phyloP scores from a whole-genome alignment of 37 sponge, comb jelly and placozoan genomes.

The Tethya wilhelma region DNA sequence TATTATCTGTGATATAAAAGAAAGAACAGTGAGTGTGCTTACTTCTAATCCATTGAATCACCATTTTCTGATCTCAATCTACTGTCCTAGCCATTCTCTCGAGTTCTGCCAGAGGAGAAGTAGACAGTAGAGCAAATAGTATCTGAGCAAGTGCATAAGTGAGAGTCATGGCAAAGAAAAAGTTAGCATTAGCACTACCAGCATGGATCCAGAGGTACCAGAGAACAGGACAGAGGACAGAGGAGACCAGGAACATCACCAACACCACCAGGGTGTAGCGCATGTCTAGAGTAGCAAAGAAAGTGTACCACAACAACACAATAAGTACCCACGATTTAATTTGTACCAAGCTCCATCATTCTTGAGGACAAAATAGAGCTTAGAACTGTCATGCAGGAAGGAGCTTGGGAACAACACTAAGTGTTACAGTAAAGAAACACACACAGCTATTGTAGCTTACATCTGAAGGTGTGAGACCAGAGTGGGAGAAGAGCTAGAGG shows the following conservation, averaged over 20 bases:
- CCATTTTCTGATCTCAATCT: constrained; percentile 77
- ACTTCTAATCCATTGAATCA: constrained; percentile 83
- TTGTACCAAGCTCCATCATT: no score
- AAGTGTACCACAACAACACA: no score
- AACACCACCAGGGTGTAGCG: constrained; percentile 78
- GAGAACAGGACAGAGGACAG: constrained; percentile 84
- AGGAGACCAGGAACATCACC: constrained; percentile 76
- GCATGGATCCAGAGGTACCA: constrained; percentile 97
- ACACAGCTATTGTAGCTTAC: constrained; percentile 52
- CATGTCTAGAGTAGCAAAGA: constrained; percentile 60
- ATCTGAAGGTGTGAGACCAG: constrained; percentile 90
- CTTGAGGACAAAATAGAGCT: no score
- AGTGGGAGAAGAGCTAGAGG: constrained; percentile 90
- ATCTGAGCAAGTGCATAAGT: constrained; percentile 88
- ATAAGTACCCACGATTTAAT: no score
- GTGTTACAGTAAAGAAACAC: neutral
- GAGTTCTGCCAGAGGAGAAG: constrained; percentile 53
- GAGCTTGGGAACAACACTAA: no score
- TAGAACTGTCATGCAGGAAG: no score
- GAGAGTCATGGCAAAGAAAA: constrained; percentile 94
- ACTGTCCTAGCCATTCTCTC: constrained; percentile 64
- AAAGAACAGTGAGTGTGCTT: neutral
- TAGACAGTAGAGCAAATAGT: constrained; percentile 11
- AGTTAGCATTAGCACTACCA: constrained; percentile 98
- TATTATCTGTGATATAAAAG: neutral